Evolutionary conservation across 2,113 vertebrate genomes (phyloP).

Genomic region (Ophiodon elongatus): DNA sequence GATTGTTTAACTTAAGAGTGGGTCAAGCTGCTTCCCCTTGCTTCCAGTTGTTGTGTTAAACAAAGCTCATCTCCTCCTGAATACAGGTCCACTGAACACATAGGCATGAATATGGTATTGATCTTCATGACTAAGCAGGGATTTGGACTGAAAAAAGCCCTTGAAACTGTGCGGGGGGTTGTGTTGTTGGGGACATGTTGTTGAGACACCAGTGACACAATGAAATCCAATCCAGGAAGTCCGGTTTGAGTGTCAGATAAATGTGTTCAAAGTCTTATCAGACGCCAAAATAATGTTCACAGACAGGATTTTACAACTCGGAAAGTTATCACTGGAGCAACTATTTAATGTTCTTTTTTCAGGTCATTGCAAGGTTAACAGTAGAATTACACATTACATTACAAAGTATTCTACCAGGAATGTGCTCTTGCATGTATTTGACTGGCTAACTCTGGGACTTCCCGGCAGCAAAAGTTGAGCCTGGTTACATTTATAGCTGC

Average conservation of each 20-base stretch:
- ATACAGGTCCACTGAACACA: background rate
- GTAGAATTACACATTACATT: background rate
- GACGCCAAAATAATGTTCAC: background rate
- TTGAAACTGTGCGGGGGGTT: no score
- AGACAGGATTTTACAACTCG: background rate
- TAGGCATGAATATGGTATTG: background rate
- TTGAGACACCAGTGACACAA: background rate
- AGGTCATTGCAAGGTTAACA: background rate
- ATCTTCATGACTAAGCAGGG: no score
- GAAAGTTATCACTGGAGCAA: background rate
- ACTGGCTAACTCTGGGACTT: background rate
- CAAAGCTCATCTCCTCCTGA: background rate
- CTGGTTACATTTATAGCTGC: background rate
- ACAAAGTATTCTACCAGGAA: background rate
- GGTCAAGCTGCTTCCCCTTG: background rate
- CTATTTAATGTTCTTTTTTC: background rate
- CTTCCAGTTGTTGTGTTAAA: background rate
- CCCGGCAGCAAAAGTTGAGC: background rate
- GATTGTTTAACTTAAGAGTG: background rate
- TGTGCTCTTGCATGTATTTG: background rate
- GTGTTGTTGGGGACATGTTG: background rate
- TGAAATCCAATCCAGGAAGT: background rate
- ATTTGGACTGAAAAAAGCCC: background rate
- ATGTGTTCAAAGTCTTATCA: background rate
- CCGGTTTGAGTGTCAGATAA: background rate